Evolutionary conservation across 1,140 invertebrate species (phyloP).

Genomic region (Melitaea cinxia): DNA sequence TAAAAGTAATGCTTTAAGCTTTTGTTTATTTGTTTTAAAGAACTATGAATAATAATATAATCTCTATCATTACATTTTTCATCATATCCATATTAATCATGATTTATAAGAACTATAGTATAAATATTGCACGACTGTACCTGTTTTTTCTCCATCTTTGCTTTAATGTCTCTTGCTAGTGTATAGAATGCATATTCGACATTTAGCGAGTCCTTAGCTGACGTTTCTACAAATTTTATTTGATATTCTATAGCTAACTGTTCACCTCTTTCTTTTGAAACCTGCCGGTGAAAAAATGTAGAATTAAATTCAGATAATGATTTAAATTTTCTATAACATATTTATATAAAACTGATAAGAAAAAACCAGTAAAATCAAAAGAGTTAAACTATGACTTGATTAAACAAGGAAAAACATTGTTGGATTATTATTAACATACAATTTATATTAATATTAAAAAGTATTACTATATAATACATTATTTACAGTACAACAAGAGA

Average conservation of each 20-base stretch:
- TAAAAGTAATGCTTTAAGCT: too few species aligned
- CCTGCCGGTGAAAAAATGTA: conserved; percentile 71
- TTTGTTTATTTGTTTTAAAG: too few species aligned
- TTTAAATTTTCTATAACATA: too few species aligned
- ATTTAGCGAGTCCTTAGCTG: conserved; percentile 98
- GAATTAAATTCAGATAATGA: too few species aligned
- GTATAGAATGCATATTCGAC: conserved; percentile 99
- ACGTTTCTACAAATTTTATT: conserved; percentile 99
- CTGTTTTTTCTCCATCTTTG: conserved; percentile 97
- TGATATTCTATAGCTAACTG: conserved; percentile 98
- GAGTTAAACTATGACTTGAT: neutral
- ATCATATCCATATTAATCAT: too few species aligned
- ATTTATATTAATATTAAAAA: neutral
- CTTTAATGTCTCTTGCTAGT: conserved; percentile 97
- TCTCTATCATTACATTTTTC: too few species aligned
- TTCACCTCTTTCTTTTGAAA: conserved; percentile 79
- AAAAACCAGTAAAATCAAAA: too few species aligned
- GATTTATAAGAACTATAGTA: too few species aligned
- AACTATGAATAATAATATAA: too few species aligned
- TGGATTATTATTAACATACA: neutral
- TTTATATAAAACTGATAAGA: neutral
- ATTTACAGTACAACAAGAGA: neutral
- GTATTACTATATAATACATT: neutral
- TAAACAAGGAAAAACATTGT: conserved; percentile 4
- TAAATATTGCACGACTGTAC: too few species aligned